phyloP scores from a whole-genome alignment of 2,113 vertebrate species.

The Oxyruncus cristatus region DNA sequence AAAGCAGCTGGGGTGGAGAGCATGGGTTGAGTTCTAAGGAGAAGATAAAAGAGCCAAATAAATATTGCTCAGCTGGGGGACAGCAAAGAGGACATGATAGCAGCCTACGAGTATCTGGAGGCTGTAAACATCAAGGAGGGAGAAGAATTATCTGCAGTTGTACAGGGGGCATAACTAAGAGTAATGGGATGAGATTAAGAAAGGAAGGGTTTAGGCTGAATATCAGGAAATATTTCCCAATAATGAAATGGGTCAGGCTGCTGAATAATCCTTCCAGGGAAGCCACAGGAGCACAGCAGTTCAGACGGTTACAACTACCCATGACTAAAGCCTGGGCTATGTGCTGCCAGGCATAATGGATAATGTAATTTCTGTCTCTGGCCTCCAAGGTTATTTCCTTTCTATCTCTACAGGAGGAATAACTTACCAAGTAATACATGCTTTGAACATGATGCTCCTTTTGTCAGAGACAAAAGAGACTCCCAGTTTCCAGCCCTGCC shows the following conservation, averaged over 20 bases:
- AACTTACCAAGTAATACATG: neutral
- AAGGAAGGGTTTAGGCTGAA: neutral
- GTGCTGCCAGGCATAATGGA: neutral
- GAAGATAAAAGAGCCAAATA: neutral
- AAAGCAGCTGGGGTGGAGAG: neutral
- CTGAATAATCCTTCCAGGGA: slow-evolving; percentile 18
- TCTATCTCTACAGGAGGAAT: neutral
- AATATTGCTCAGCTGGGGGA: neutral
- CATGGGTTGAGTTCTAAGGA: neutral
- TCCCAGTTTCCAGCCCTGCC: neutral
- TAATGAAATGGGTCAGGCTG: neutral
- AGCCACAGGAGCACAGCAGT: neutral
- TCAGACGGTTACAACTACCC: neutral
- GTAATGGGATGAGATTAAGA: slow-evolving; percentile 39
- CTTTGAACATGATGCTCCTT: neutral
- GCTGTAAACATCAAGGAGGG: slow-evolving; percentile 4
- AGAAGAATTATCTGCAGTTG: slow-evolving; percentile 2
- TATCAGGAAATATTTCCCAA: slow-evolving; percentile 20
- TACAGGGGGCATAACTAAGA: neutral
- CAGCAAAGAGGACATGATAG: neutral
- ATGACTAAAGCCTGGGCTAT: slow-evolving; percentile 34
- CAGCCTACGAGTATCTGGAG: neutral
- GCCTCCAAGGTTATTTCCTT: slow-evolving; percentile 14
- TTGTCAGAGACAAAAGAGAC: neutral
- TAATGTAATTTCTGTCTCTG: neutral